phyloP scores from a whole-genome alignment of 2,113 vertebrate genomes.

The Chascanopsetta lugubris region DNA sequence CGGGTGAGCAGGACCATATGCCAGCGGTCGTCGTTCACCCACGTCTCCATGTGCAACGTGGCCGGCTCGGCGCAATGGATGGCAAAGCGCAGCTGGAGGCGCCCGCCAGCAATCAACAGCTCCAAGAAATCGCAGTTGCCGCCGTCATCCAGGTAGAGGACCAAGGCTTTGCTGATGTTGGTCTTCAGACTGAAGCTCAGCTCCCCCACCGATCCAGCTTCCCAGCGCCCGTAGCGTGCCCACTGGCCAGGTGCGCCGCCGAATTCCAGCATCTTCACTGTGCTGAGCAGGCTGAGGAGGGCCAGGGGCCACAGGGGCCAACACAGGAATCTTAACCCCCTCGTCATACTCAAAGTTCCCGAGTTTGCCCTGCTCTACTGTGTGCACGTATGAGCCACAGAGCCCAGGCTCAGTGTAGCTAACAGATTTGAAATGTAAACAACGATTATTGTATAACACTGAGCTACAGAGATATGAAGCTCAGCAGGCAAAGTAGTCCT shows the following conservation, averaged over 20 bases:
- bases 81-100: slow-evolving; percentile 88
- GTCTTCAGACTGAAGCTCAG: slow-evolving; percentile 93
- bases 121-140: slow-evolving; percentile 96
- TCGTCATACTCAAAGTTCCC: slow-evolving; percentile 64
- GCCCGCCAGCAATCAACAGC: slow-evolving; percentile 86
- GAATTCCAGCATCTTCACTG: slow-evolving; percentile 84
- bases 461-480: slow-evolving; percentile 20
- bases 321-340: slow-evolving; percentile 59
- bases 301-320: slow-evolving; percentile 73
- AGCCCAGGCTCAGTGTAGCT: slow-evolving; percentile 4
- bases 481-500: slow-evolving; percentile 25
- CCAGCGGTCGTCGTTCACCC: slow-evolving; percentile 90
- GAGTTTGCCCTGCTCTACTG: slow-evolving; percentile 22
- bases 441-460: slow-evolving; percentile 25
- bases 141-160: slow-evolving; percentile 93
- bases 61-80: slow-evolving; percentile 92
- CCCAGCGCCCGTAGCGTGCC: slow-evolving; percentile 92
- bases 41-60: slow-evolving; percentile 83
- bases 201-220: slow-evolving; percentile 86
- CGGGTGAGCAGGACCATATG: slow-evolving; percentile 92
- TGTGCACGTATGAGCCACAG: slow-evolving; percentile 16
- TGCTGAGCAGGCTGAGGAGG: slow-evolving; percentile 62
- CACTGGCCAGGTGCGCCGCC: slow-evolving; percentile 90
- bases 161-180: slow-evolving; percentile 87
- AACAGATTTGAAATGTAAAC: slow-evolving; percentile 33